phyloP scores from a whole-genome alignment of 2,113 vertebrate genomes.

The Eulemur rufifrons region DNA sequence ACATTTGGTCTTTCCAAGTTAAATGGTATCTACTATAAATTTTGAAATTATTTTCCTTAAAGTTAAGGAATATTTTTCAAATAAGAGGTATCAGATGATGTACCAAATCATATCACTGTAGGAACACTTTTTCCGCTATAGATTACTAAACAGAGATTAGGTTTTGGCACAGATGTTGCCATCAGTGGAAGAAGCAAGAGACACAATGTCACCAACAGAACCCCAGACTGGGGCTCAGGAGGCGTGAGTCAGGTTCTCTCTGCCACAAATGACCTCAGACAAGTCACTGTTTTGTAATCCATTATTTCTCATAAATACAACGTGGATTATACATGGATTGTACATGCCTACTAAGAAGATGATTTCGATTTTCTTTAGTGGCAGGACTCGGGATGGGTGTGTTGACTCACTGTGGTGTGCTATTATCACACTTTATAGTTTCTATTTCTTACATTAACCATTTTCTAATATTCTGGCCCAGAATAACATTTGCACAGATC shows the following conservation, averaged over 20 bases:
- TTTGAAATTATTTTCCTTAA: background rate
- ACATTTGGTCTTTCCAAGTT: background rate
- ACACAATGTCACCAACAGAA: background rate
- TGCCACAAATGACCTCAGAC: background rate
- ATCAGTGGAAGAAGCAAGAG: background rate
- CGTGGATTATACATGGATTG: background rate
- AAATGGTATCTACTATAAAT: background rate
- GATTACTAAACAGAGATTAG: background rate
- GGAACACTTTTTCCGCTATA: background rate
- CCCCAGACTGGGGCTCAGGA: background rate
- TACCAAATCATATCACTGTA: background rate
- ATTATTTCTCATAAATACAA: background rate
- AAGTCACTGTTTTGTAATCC: background rate
- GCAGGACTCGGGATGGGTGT: background rate
- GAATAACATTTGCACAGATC: background rate
- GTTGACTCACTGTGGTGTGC: background rate
- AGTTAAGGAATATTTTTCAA: background rate
- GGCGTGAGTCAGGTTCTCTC: background rate
- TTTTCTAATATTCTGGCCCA: background rate
- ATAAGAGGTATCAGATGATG: background rate
- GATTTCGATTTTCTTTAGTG: background rate
- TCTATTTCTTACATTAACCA: background rate
- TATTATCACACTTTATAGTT: background rate
- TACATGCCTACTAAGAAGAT: background rate
- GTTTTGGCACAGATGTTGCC: background rate